Evolutionary conservation across 2,797 vertebrate species (phyloP).

Genomic region (Lacerta agilis): DNA sequence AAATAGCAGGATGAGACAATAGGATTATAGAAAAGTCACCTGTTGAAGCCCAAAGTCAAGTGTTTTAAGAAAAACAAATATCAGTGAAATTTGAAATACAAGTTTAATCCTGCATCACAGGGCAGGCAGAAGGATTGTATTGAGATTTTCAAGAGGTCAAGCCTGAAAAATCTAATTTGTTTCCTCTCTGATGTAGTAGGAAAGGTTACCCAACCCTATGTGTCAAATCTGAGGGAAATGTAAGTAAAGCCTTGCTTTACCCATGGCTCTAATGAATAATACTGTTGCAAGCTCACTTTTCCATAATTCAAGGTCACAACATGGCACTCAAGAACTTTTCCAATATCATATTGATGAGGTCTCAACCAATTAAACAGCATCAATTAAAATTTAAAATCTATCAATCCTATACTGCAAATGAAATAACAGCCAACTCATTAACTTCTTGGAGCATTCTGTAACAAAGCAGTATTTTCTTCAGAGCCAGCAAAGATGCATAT

Average conservation of each 20-base stretch:
- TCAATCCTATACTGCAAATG: background rate
- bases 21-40: slow-evolving; percentile 48
- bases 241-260: background rate
- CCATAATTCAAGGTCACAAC: background rate
- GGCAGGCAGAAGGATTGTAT: background rate
- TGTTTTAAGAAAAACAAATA: background rate
- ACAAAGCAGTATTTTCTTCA: background rate
- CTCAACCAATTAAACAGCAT: background rate
- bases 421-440: background rate
- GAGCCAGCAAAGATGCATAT: background rate
- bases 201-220: background rate
- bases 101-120: background rate
- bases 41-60: slow-evolving; percentile 50
- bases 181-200: background rate
- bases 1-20: slow-evolving; percentile 39
- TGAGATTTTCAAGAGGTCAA: background rate
- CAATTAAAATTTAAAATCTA: background rate
- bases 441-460: background rate
- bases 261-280: background rate
- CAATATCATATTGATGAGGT: background rate
- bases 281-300: background rate
- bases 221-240: background rate
- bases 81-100: slow-evolving; percentile 41
- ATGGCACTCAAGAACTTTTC: background rate
- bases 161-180: background rate